Conservation (phyloP, 2,113 vertebrate species). For the Atlantisia rogersi region DNA sequence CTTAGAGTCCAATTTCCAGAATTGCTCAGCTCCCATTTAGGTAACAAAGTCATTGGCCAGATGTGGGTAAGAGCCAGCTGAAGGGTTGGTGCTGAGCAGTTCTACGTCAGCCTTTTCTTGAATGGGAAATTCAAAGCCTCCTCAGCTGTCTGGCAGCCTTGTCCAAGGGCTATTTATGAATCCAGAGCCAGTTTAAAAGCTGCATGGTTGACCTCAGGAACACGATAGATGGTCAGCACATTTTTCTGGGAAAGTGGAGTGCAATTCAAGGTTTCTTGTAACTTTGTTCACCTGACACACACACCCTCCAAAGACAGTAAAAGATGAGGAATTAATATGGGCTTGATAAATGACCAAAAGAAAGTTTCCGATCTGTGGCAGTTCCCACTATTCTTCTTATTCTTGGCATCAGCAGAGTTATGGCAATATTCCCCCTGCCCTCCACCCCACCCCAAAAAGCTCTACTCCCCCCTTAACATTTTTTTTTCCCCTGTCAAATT, state of each 20-base stretch:
- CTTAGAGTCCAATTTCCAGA: conserved; percentile 18
- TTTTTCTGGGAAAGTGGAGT: not conserved
- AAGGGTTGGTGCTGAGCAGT: conserved; percentile 12
- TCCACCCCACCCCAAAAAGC: not conserved
- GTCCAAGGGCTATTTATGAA: conserved; percentile 10
- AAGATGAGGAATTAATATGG: conserved; percentile 64
- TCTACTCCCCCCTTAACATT: not conserved
- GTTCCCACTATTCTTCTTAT: conserved; percentile 60
- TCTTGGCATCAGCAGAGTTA: conserved; percentile 44
- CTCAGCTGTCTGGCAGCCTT: conserved; percentile 18
- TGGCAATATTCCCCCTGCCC: not conserved
- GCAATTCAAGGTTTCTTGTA: conserved; percentile 15
- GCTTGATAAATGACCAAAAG: conserved; percentile 57
- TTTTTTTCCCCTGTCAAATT: conserved; percentile 33
- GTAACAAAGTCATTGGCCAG: conserved; percentile 29
- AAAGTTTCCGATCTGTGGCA: conserved; percentile 36
- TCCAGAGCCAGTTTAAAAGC: not conserved
- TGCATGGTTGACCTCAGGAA: not conserved
- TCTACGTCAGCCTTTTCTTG: not conserved
- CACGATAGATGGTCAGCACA: conserved; percentile 3
- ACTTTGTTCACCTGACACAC: conserved; percentile 45
- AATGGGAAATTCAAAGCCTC: conserved; percentile 25
- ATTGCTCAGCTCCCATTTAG: not conserved
- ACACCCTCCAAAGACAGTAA: conserved; percentile 32
- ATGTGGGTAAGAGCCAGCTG: not conserved